Evolutionary conservation across 2,113 vertebrate species (phyloP).

Genomic region (Xiphophorus couchianus): DNA sequence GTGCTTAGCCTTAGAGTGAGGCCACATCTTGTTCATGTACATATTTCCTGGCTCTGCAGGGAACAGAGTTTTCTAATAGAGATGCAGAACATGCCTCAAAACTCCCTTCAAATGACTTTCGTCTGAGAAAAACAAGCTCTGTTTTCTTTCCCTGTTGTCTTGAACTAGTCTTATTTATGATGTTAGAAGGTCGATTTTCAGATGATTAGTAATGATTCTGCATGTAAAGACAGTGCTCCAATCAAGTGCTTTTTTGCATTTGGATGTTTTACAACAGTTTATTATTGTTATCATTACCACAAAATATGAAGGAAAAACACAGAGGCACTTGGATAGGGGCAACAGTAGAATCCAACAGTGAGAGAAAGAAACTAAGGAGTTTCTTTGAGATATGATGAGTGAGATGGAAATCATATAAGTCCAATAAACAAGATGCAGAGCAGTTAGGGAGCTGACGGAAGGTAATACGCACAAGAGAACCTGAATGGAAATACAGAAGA

Average conservation of each 20-base stretch:
- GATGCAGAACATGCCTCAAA: constrained; percentile 20
- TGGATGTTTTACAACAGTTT: too few relatives aligned
- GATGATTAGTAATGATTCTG: background rate
- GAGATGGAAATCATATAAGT: too few relatives aligned
- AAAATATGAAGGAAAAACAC: too few relatives aligned
- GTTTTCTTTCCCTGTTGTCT: background rate
- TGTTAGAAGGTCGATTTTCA: background rate
- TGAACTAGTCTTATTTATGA: background rate
- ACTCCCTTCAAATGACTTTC: constrained; percentile 18
- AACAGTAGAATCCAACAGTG: too few relatives aligned
- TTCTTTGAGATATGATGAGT: too few relatives aligned
- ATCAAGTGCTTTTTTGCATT: background rate
- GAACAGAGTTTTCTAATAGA: background rate
- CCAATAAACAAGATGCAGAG: too few relatives aligned
- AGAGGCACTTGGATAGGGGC: too few relatives aligned
- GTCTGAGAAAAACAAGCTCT: constrained; percentile 10
- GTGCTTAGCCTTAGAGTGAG: constrained; percentile 22
- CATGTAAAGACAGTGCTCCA: background rate
- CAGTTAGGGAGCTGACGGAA: too few relatives aligned
- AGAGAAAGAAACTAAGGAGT: too few relatives aligned
- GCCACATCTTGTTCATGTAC: constrained; percentile 11
- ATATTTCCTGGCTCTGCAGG: constrained; percentile 34
- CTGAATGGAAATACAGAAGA: too few relatives aligned
- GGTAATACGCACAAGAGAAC: too few relatives aligned
- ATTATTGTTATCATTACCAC: too few relatives aligned